Percentiles rank a stretch among this genome's conserved stretches.
These are phyloP conservation scores for Illadopsis cleaveri DNA, from an alignment of 2,113 vertebrate species.

Conservation along the genomic window DNA sequence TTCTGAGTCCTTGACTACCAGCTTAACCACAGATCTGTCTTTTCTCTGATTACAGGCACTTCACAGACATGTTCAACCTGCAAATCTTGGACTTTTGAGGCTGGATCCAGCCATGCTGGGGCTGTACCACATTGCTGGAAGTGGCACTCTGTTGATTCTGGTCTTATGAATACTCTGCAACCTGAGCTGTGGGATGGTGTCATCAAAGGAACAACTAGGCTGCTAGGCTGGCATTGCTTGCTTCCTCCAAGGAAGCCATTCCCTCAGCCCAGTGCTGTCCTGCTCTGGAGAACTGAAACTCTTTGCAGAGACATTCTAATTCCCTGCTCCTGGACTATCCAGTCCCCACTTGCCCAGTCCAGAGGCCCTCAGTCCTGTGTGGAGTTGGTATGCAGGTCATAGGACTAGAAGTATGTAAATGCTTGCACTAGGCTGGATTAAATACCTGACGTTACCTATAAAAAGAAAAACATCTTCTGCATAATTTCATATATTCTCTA, in stretches of 20 bases:
- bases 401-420: not conserved
- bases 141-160: not conserved
- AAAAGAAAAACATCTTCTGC: not conserved
- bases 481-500: not conserved
- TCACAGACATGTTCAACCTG: not conserved
- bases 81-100: not conserved
- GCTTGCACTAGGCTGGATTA: not conserved
- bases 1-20: not conserved
- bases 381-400: not conserved
- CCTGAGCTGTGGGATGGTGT: too few relatives aligned
- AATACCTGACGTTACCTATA: not conserved
- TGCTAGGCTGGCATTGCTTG: not conserved
- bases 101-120: not conserved
- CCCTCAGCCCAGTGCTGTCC: not conserved
- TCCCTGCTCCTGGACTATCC: not conserved
- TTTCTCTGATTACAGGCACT: not conserved
- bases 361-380: not conserved
- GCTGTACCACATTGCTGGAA: not conserved
- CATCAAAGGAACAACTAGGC: not conserved
- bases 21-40: not conserved
- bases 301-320: not conserved
- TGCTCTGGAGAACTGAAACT: not conserved
- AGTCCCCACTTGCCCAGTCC: not conserved
- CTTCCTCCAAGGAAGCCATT: not conserved
- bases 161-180: not conserved